phyloP scores from a whole-genome alignment of 2,797 vertebrate species.

The Diceros bicornis region DNA sequence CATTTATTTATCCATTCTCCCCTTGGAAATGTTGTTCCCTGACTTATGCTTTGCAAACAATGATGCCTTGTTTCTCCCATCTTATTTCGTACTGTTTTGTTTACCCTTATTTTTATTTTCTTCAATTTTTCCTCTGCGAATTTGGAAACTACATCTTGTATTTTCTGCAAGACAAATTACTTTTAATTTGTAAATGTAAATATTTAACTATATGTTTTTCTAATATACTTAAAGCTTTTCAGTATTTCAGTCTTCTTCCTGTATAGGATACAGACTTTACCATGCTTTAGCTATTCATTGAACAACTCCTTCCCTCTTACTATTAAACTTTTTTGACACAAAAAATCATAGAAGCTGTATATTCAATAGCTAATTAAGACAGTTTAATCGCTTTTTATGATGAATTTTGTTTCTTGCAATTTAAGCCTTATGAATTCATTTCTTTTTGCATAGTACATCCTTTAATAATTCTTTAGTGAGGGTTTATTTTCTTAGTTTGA shows the following conservation, averaged over 20 bases:
- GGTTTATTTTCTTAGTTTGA: not conserved
- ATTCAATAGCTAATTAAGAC: not conserved
- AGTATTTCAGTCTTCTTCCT: slow-evolving; percentile 13
- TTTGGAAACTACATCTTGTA: not conserved
- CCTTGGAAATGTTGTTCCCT: not conserved
- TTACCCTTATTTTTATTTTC: not conserved
- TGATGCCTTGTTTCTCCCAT: not conserved
- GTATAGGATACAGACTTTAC: not conserved
- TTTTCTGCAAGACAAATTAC: not conserved
- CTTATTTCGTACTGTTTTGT: not conserved
- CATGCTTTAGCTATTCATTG: not conserved
- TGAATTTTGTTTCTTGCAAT: not conserved
- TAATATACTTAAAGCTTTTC: not conserved
- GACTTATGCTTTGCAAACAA: not conserved
- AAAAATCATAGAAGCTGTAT: not conserved
- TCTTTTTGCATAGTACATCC: not conserved
- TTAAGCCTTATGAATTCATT: not conserved
- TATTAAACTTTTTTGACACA: not conserved
- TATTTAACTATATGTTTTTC: slow-evolving; percentile 27
- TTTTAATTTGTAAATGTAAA: slow-evolving; percentile 18
- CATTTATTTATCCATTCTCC: not conserved
- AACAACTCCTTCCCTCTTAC: not conserved
- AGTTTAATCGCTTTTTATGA: slow-evolving; percentile 2
- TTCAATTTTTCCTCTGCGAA: not conserved
- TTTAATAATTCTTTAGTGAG: slow-evolving; percentile 7